phyloP scores from a whole-genome alignment of 2,113 vertebrate species.

The Cyprinodon variegatus region DNA sequence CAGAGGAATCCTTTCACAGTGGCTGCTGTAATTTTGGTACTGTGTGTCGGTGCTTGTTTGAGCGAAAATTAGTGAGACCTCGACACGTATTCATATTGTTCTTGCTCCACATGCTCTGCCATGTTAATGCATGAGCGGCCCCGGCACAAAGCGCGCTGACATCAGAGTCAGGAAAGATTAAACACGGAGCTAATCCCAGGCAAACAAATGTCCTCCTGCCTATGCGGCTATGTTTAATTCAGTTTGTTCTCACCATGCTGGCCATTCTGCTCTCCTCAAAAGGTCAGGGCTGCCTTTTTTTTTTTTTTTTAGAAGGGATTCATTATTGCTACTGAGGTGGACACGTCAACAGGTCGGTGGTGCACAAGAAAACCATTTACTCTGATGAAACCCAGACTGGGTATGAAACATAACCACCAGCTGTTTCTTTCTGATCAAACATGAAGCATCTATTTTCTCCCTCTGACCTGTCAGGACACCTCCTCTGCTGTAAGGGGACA shows the following conservation, averaged over 20 bases:
- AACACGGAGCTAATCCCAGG: background rate
- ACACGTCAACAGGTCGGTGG: constrained; percentile 1
- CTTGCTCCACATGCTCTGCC: background rate
- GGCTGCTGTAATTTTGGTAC: constrained; percentile 20
- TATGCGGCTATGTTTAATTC: background rate
- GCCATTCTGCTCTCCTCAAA: background rate
- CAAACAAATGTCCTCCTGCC: background rate
- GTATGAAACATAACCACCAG: constrained; percentile 17
- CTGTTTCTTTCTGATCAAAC: constrained; percentile 6
- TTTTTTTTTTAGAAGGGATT: constrained; percentile 10
- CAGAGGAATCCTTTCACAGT: constrained; percentile 44
- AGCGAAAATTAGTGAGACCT: constrained; percentile 5
- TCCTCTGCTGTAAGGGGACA: constrained; percentile 18
- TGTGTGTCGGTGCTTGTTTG: background rate
- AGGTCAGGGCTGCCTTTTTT: constrained; percentile 8
- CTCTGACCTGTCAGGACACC: constrained; percentile 1
- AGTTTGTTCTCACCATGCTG: background rate
- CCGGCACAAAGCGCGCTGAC: background rate
- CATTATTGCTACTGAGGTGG: constrained; percentile 4
- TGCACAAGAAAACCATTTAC: constrained; percentile 6
- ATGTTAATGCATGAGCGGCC: background rate
- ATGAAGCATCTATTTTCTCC: constrained; percentile 2
- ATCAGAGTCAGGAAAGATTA: background rate
- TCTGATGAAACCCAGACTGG: background rate
- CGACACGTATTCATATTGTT: constrained; percentile 11